Conservation (phyloP, 2,113 vertebrate genomes). For the Ammodytes dubius region DNA sequence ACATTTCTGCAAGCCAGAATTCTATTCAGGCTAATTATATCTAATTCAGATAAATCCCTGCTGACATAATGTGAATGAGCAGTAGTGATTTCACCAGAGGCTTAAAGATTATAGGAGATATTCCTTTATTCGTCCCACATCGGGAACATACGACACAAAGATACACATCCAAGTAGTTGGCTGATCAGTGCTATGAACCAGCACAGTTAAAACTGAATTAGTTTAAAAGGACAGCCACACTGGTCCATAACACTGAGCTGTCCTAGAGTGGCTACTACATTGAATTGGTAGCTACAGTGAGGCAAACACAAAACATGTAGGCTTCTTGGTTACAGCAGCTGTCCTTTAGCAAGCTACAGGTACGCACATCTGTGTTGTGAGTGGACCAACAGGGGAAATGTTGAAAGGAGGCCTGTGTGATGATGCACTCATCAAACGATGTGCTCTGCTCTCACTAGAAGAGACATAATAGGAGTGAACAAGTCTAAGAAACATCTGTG, state of each 20-base stretch:
- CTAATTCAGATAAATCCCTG: background rate
- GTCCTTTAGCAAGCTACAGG: background rate
- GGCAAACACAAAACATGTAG: conserved; percentile 9
- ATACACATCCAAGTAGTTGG: background rate
- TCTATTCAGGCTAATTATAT: conserved; percentile 13
- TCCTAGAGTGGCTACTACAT: background rate
- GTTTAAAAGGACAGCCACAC: accelerated
- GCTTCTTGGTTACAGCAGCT: conserved; percentile 20
- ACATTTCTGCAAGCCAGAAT: background rate
- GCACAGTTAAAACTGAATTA: background rate
- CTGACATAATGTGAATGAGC: background rate
- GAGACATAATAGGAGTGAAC: conserved; percentile 42
- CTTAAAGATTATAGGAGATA: background rate
- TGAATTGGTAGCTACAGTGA: background rate
- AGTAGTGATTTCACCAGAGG: conserved; percentile 11
- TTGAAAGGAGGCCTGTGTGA: conserved; percentile 15
- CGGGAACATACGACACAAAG: too few species aligned
- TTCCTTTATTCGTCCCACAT: too few species aligned
- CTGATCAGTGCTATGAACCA: background rate
- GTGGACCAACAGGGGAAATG: background rate
- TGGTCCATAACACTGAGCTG: background rate
- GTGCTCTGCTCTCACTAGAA: background rate
- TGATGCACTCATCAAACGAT: background rate
- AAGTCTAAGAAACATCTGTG: conserved; percentile 43
- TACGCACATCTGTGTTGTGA: conserved; percentile 30